Evolutionary conservation across 1,140 invertebrate species (phyloP).

Genomic region (Cotesia chilonis): DNA sequence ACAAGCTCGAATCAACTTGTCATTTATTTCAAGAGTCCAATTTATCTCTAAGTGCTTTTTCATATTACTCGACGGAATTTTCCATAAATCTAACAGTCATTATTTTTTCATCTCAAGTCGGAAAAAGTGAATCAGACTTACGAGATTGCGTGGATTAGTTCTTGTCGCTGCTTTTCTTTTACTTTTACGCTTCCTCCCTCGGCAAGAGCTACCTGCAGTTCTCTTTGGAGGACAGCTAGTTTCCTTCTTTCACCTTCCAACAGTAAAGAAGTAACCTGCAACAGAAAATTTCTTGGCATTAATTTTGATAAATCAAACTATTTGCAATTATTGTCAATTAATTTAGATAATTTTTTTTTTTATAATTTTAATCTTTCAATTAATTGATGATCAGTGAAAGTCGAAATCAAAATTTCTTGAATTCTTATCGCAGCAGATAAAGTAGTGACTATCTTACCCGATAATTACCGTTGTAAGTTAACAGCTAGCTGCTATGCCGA

Average conservation of each 20-base stretch:
- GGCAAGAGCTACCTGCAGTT: slow-evolving; percentile 71
- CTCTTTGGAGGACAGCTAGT: slow-evolving; percentile 72
- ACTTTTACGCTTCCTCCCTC: slow-evolving; percentile 74
- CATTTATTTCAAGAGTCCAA: slow-evolving; percentile 18
- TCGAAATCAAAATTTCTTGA: no score
- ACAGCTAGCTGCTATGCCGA: no score
- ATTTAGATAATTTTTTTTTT: background rate
- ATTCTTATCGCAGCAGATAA: no score
- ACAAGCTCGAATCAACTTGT: slow-evolving; percentile 19
- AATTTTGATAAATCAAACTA: background rate
- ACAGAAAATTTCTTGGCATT: slow-evolving; percentile 34
- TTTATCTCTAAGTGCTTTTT: slow-evolving; percentile 1
- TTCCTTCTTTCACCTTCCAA: slow-evolving; percentile 75
- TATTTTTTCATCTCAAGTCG: background rate
- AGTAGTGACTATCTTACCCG: no score
- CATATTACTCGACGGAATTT: background rate
- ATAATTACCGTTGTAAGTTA: no score
- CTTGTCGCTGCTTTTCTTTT: slow-evolving; percentile 75
- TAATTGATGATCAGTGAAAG: no score
- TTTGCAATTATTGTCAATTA: background rate
- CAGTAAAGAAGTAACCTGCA: slow-evolving; percentile 74
- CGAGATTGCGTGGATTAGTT: slow-evolving; percentile 74
- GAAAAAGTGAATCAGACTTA: slow-evolving; percentile 59
- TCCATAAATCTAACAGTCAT: background rate
- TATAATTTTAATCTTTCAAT: no score